These are phyloP conservation scores for Percopsis omiscomaycus DNA, from an alignment of 2,797 vertebrate genomes.

Conservation along the genomic window DNA sequence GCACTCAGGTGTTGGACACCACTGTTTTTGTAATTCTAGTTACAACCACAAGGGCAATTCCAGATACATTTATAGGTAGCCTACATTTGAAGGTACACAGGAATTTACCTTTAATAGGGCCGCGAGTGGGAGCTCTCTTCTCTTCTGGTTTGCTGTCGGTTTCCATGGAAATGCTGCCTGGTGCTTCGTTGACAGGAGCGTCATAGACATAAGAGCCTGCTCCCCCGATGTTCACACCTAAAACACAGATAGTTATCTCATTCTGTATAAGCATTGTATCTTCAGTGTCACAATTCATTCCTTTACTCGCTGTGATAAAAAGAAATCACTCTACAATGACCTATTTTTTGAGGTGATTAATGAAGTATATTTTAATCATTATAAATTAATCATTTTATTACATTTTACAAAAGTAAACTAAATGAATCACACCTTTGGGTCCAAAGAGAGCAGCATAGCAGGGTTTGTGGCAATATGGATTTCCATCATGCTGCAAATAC, in stretches of 20 bases:
- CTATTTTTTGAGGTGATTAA: too few species aligned
- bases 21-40: too few species aligned
- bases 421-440: constrained; percentile 65
- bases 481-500: constrained; percentile 70
- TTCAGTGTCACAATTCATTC: not conserved
- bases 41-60: too few species aligned
- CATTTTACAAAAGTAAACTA: too few species aligned
- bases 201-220: constrained; percentile 77
- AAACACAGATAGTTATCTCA: not conserved
- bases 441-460: constrained; percentile 75
- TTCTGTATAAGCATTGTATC: not conserved
- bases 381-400: too few species aligned
- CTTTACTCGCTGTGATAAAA: too few species aligned
- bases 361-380: too few species aligned
- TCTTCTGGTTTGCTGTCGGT: constrained; percentile 56
- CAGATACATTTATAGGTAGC: too few species aligned
- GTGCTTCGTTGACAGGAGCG: constrained; percentile 60
- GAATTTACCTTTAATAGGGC: constrained; percentile 74
- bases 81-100: too few species aligned
- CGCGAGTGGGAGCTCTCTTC: constrained; percentile 59
- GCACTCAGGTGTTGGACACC: too few species aligned
- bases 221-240: constrained; percentile 80
- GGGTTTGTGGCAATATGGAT: constrained; percentile 75
- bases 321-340: too few species aligned
- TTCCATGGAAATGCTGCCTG: constrained; percentile 60